phyloP scores from a whole-genome alignment of 2,888 invertebrate species.

The Eremobia ochroleuca region DNA sequence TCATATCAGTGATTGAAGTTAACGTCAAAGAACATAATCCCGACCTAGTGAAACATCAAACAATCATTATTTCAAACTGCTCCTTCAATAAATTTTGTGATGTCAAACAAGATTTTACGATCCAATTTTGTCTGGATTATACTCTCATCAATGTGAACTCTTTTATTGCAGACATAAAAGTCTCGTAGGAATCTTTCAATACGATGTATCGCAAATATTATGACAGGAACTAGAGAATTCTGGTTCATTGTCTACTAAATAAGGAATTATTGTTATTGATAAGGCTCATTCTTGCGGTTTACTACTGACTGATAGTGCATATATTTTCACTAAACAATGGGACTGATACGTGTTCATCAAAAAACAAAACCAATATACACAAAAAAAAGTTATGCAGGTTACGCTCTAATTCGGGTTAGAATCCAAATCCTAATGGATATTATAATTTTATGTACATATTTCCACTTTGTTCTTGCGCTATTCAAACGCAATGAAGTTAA shows the following conservation, averaged over 20 bases:
- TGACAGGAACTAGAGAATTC: slow-evolving; percentile 24
- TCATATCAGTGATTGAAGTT: slow-evolving; percentile 26
- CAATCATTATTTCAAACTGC: slow-evolving; percentile 59
- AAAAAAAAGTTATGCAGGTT: not conserved
- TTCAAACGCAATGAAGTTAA: slow-evolving; percentile 20
- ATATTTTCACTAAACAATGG: not conserved
- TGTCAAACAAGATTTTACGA: slow-evolving; percentile 67
- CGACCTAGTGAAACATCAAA: slow-evolving; percentile 51
- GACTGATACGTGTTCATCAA: not conserved
- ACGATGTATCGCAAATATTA: slow-evolving; percentile 55
- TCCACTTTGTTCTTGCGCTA: slow-evolving; percentile 2
- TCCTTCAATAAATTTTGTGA: slow-evolving; percentile 61
- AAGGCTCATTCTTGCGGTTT: not conserved
- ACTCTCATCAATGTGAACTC: slow-evolving; percentile 64
- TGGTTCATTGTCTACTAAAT: not conserved
- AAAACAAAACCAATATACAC: not conserved
- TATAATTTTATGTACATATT: slow-evolving; percentile 8
- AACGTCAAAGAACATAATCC: slow-evolving; percentile 40
- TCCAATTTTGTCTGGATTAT: slow-evolving; percentile 66
- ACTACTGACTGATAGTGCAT: not conserved
- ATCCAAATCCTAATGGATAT: slow-evolving; percentile 3
- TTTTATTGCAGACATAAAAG: slow-evolving; percentile 65
- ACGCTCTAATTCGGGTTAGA: not conserved
- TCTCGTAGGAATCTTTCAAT: slow-evolving; percentile 59
- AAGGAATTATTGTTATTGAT: not conserved